Conservation (phyloP, 2,888 invertebrate genomes). For the Esperia sulphurella region DNA sequence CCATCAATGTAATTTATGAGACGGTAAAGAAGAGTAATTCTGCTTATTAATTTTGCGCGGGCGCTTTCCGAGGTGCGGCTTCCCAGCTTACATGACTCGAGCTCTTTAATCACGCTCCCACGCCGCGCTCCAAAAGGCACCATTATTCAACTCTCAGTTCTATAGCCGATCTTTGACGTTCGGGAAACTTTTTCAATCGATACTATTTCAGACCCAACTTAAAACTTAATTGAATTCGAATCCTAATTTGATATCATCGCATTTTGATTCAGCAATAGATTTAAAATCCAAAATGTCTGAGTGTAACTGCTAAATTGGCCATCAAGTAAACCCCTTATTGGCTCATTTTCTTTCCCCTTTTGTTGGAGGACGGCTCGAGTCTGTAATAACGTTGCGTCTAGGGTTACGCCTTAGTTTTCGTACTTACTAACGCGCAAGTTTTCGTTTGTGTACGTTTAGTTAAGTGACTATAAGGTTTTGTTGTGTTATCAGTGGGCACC, state of each 20-base stretch:
- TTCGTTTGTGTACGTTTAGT: conserved; percentile 23
- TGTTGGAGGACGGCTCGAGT: conserved; percentile 22
- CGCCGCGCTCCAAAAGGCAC: conserved; percentile 31
- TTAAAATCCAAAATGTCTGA: conserved; percentile 32
- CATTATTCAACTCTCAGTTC: conserved; percentile 31
- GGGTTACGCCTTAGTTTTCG: conserved; percentile 32
- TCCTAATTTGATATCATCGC: conserved; percentile 15
- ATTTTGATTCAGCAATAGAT: conserved; percentile 21
- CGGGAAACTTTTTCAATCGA: conserved; percentile 25
- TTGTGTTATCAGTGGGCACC: conserved; percentile 31
- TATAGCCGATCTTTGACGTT: conserved; percentile 30
- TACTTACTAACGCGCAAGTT: conserved; percentile 32
- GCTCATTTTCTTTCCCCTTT: conserved; percentile 45
- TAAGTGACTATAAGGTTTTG: conserved; percentile 19
- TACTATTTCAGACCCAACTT: not conserved
- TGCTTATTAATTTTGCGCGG: conserved; percentile 69
- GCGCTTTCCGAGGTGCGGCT: conserved; percentile 54
- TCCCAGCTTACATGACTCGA: conserved; percentile 54
- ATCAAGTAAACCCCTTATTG: conserved; percentile 45
- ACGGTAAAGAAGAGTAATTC: conserved; percentile 67
- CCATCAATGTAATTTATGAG: conserved; percentile 71
- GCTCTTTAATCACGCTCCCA: conserved; percentile 47
- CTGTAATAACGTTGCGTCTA: conserved; percentile 18
- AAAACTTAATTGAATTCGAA: conserved; percentile 20
- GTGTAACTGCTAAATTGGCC: conserved; percentile 39